These are phyloP conservation scores for Sebastes aleutianus DNA, from an alignment of 2,797 vertebrate genomes.

Conservation along the genomic window DNA sequence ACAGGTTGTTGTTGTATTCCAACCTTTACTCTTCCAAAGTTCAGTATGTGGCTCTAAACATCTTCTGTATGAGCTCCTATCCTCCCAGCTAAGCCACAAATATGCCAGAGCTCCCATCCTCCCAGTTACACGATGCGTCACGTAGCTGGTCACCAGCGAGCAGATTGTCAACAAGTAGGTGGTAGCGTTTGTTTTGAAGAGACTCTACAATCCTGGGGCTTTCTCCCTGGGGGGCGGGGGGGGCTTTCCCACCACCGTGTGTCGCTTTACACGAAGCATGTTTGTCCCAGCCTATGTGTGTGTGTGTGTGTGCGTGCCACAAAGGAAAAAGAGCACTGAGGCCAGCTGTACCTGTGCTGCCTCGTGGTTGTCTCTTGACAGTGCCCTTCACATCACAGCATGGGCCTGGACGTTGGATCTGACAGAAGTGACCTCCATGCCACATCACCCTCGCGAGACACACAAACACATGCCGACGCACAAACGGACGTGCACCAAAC, in stretches of 20 bases:
- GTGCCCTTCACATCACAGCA: constrained; percentile 88
- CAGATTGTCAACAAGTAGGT: constrained; percentile 55
- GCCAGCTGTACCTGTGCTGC: constrained; percentile 84
- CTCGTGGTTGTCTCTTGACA: constrained; percentile 86
- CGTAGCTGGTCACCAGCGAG: constrained; percentile 13
- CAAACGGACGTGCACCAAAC: not conserved
- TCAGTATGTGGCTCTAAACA: not conserved
- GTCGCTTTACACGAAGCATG: constrained; percentile 56
- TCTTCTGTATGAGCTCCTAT: not conserved
- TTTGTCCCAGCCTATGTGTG: constrained; percentile 13
- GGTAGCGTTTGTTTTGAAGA: constrained; percentile 63
- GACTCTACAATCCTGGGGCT: constrained; percentile 44
- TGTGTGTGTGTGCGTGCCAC: constrained; percentile 19
- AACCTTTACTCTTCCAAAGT: constrained; percentile 8
- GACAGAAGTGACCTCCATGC: constrained; percentile 85
- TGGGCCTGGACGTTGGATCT: constrained; percentile 82
- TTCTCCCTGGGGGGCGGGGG: constrained; percentile 44
- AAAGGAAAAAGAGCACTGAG: constrained; percentile 73
- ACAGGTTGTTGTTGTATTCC: constrained; percentile 21
- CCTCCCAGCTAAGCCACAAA: not conserved
- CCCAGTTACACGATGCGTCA: not conserved
- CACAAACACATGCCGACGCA: constrained; percentile 51
- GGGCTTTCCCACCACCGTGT: constrained; percentile 50
- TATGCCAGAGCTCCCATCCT: not conserved
- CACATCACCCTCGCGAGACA: constrained; percentile 75